phyloP scores from a whole-genome alignment of 2,888 invertebrate genomes.

The Sphecodes monilicornis region DNA sequence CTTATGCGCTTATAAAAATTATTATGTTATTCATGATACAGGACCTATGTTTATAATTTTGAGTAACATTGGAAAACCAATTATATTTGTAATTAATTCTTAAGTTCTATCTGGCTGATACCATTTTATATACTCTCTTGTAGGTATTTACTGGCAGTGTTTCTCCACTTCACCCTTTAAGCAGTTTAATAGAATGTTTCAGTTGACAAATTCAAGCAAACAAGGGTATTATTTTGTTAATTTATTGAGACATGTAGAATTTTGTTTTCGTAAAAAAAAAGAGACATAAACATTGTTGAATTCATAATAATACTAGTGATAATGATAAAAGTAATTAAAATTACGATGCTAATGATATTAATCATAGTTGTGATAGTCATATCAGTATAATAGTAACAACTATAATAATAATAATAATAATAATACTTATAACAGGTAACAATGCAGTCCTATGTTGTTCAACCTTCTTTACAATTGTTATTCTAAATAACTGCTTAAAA shows the following conservation, averaged over 20 bases:
- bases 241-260: slow-evolving; percentile 58
- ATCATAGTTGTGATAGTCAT: slow-evolving; percentile 30
- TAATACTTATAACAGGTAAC: slow-evolving; percentile 67
- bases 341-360: slow-evolving; percentile 28
- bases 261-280: slow-evolving; percentile 54
- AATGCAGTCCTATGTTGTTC: slow-evolving; percentile 51
- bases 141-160: slow-evolving; percentile 64
- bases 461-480: slow-evolving; percentile 39
- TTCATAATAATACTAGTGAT: slow-evolving; percentile 48
- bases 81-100: slow-evolving; percentile 16
- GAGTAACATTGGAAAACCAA: slow-evolving; percentile 35
- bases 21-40: slow-evolving; percentile 30
- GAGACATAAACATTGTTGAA: slow-evolving; percentile 42
- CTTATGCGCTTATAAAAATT: slow-evolving; percentile 45
- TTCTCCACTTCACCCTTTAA: slow-evolving; percentile 69
- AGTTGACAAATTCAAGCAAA: slow-evolving; percentile 50
- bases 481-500: slow-evolving; percentile 72
- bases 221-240: slow-evolving; percentile 41
- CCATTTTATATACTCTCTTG: slow-evolving; percentile 37
- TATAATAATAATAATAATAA: slow-evolving; percentile 35
- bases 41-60: slow-evolving; percentile 32
- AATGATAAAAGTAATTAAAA: slow-evolving; percentile 43
- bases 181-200: slow-evolving; percentile 63
- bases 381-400: slow-evolving; percentile 4
- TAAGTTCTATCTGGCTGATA: slow-evolving; percentile 31